Evolutionary conservation across 1,140 invertebrate genomes (phyloP), one percentile per base, ranked within the genome.

Genomic region (Aphelinus atriplicis): DNA sequence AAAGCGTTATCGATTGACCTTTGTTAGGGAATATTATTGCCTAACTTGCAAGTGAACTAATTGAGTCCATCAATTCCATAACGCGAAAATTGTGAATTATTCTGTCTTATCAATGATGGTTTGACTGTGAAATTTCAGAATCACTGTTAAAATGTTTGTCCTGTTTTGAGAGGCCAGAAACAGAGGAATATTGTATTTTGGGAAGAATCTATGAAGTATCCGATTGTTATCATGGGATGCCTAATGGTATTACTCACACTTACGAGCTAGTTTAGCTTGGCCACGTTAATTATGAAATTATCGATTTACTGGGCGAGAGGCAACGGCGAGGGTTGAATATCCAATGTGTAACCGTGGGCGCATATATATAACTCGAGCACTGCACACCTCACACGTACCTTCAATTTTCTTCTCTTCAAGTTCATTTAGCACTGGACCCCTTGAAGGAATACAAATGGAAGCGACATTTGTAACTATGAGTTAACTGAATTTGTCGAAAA

Each of bases 211-310:
- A 26, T 26, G 26, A 26, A 65, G 51, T 65, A 51, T 47, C 46
- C 63, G 63, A 65, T 65, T 65, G 63, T 65, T 65, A 65, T 65
- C 63, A 26, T 42, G 3, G 63, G 7, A 48, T 51, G 7, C 9
- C 51, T 67, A 67, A 67, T 67, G 51, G 53, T 43, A 67, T 67
- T 67, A 67, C 53, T 55, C 65, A 45, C 65, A 53, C 65, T 67
- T 43, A 46, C 55, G 26, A 60, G 67, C 67, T 69, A 60, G 67
- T 69, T 69, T 69, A 60, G 4, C 47, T 56, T 58, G 67, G 60
- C 67, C 67, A 26, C 67, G 56, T 69, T 69, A 69, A 69, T 69
- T 58, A 69, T 45, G 67, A 69, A 69, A 58, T 58, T 69, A 69
- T 69, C 67, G 67, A 69, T 69, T 67, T 57, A 26, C 67, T 45